Conservation (phyloP, 2,113 vertebrate species). For the Rhadina sibilatrix region DNA sequence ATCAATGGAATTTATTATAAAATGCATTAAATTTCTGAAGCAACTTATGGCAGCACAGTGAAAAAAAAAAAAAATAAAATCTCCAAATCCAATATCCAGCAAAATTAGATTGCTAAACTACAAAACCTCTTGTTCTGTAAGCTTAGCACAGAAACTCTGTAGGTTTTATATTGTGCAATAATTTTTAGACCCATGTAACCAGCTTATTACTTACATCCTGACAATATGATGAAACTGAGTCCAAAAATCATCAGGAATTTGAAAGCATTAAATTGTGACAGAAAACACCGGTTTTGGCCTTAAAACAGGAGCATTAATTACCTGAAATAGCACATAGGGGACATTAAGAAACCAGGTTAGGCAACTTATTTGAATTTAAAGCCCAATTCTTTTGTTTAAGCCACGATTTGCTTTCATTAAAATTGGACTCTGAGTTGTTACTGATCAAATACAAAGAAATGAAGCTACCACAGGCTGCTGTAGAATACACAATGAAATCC, state of each 20-base stretch:
- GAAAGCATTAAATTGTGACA: neutral
- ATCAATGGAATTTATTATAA: neutral
- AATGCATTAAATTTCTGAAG: slow-evolving; percentile 27
- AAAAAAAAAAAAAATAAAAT: neutral
- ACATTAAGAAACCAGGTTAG: neutral
- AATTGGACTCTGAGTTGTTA: neutral
- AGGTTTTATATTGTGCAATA: neutral
- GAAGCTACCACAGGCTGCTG: neutral
- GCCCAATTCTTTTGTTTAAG: slow-evolving; percentile 1
- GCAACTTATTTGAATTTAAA: neutral
- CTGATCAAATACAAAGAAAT: neutral
- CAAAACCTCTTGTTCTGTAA: neutral
- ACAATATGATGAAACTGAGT: neutral
- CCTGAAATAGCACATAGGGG: neutral
- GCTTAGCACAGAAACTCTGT: neutral
- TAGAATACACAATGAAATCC: slow-evolving; percentile 21
- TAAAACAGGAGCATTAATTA: neutral
- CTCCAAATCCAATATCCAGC: neutral
- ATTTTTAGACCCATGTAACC: neutral
- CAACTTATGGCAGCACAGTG: neutral
- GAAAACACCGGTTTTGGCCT: neutral
- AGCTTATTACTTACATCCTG: neutral
- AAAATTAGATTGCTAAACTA: neutral
- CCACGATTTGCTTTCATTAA: slow-evolving; percentile 20
- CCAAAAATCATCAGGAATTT: slow-evolving; percentile 20